Conservation (phyloP, 2,797 vertebrate species). For the Parambassis ranga region DNA sequence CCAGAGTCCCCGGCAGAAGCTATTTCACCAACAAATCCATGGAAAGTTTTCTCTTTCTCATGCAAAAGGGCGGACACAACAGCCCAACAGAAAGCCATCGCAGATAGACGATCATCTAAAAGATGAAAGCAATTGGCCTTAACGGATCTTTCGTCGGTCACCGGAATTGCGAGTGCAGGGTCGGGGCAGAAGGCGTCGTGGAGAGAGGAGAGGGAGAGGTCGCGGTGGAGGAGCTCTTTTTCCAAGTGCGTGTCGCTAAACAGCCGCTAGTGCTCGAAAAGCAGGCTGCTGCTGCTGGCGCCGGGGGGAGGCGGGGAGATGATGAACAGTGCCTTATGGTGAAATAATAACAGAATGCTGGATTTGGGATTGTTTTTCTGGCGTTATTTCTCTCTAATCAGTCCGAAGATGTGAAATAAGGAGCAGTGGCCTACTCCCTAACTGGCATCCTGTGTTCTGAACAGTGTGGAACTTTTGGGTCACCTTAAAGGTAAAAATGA, state of each 20-base stretch:
- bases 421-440: slow-evolving; percentile 67
- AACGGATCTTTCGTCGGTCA: slow-evolving; percentile 71
- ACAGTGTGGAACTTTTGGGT: slow-evolving; percentile 67
- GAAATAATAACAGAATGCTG: slow-evolving; percentile 64
- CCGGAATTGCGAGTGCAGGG: slow-evolving; percentile 73
- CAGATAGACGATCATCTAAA: slow-evolving; percentile 69
- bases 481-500: slow-evolving; percentile 55
- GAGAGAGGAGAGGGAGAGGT: slow-evolving; percentile 68
- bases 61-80: slow-evolving; percentile 52
- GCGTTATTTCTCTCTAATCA: slow-evolving; percentile 60
- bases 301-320: slow-evolving; percentile 66
- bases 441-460: slow-evolving; percentile 33
- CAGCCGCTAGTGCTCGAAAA: slow-evolving; percentile 62
- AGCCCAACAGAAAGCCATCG: slow-evolving; percentile 41
- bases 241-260: slow-evolving; percentile 61
- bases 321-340: slow-evolving; percentile 63
- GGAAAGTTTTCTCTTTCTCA: slow-evolving; percentile 26
- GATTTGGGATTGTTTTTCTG: slow-evolving; percentile 42
- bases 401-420: slow-evolving; percentile 61
- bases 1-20: background rate
- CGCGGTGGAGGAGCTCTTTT: slow-evolving; percentile 69
- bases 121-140: slow-evolving; percentile 77
- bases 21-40: background rate
- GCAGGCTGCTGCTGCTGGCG: slow-evolving; percentile 56
- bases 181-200: slow-evolving; percentile 67